These are phyloP conservation scores for Aphelinus certus DNA, from an alignment of 1,140 invertebrate genomes.

Conservation along the genomic window DNA sequence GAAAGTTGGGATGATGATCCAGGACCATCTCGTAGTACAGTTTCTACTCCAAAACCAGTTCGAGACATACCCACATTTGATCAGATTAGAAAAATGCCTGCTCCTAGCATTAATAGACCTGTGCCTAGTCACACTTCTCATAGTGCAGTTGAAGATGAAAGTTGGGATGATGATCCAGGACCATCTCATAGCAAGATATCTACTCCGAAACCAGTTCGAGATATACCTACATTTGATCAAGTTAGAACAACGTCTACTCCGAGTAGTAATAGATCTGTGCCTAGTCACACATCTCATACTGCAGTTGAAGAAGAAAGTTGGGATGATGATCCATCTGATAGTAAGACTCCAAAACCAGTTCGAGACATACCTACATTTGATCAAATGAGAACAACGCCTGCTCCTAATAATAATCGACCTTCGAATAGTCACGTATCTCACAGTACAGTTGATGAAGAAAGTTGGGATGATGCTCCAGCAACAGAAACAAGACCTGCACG, in stretches of 20 bases:
- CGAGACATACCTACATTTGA: neutral
- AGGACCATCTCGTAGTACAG: neutral
- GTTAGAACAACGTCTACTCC: neutral
- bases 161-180: conserved; percentile 11
- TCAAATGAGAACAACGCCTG: neutral
- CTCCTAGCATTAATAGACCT: too few relatives aligned
- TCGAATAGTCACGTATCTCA: too few relatives aligned
- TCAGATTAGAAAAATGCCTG: too few relatives aligned
- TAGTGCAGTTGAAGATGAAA: conserved; percentile 5
- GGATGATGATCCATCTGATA: conserved; percentile 10
- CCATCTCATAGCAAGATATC: conserved; percentile 3
- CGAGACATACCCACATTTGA: too few relatives aligned
- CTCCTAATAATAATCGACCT: neutral
- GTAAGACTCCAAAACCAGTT: neutral
- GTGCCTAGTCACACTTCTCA: too few relatives aligned
- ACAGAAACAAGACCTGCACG: neutral
- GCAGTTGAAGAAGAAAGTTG: conserved; percentile 1
- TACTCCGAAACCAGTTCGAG: neutral
- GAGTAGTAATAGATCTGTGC: conserved; percentile 8
- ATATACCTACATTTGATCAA: neutral
- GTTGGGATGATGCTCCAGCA: conserved; percentile 8
- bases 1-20: conserved; percentile 12
- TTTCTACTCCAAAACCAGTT: too few relatives aligned
- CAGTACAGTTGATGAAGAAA: neutral
- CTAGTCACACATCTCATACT: neutral